Base-by-base conservation (phyloP, 2,888 invertebrate genomes). In the Spodoptera littoralis region DNA sequence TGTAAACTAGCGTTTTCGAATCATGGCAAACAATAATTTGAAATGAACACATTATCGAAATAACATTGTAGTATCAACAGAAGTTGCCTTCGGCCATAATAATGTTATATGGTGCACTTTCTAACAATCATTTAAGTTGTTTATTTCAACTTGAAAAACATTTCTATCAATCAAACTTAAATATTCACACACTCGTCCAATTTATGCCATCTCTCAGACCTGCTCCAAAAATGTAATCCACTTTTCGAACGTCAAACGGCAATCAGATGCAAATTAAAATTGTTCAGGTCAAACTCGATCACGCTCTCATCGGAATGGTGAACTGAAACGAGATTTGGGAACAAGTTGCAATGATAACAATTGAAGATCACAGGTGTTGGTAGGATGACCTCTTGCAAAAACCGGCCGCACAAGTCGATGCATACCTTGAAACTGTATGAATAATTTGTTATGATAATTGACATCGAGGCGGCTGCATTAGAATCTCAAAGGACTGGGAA, bases 221-320 rank as follows among this genome's bases (percentile, higher is more conserved):
- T 65, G 56, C 47, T 50, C 41, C 53, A 61, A 76, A 65, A 54
- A 52, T 54, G 56, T 60, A 70, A 80, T 73, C 60, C 65, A 70
- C 50, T 69, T 72, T 68, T 24, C 58, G 54, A 64, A 62, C 56
- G 22, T 64, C 52, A 62, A 85, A 89, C 87, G 76, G 77, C 80
- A 80, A 82, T 82, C 77, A 72, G 73, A 86, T 88, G 89, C 85
- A 88, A 90, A 91, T 90, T 71, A 76, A 76, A 84, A 85, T 76
- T 76, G 78, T 85, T 82, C 81, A 76, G 83, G 88, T 88, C 82
- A 84, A 89, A 92, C 91, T 77, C 82, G 91, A 90, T 87, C 76
- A 69, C 80, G 83, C 85, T 94, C 93, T 88, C 93, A 94, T 93
- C 90, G 89, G 91, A 91, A 90, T 88, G 64, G 72, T 77, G 79